phyloP scores from a whole-genome alignment of 1,140 invertebrate genomes.

The Drosophila pruinosa region DNA sequence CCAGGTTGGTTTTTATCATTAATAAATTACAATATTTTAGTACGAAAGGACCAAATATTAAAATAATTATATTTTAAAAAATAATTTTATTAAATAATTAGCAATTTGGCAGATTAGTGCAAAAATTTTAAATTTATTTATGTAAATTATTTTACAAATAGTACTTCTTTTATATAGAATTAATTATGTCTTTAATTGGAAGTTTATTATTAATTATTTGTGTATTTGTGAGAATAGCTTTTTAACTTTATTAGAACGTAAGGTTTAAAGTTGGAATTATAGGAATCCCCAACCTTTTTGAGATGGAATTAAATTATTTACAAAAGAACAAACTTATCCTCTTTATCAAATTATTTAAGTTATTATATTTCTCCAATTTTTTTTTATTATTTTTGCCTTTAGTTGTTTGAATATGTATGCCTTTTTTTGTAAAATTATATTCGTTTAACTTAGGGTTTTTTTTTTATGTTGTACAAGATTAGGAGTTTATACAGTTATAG shows the following conservation, averaged over 20 bases:
- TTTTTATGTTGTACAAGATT: neutral
- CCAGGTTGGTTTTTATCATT: slow-evolving; percentile 90
- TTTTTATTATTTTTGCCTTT: too few species aligned
- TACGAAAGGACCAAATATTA: too few species aligned
- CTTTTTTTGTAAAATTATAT: neutral
- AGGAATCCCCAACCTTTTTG: slow-evolving; percentile 86
- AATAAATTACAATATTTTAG: too few species aligned
- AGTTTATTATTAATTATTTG: too few species aligned
- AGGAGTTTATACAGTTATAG: too few species aligned
- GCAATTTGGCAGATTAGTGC: slow-evolving; percentile 86
- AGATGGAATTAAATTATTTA: slow-evolving; percentile 88
- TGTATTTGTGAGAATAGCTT: too few species aligned
- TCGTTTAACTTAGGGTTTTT: slow-evolving; percentile 17
- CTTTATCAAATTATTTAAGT: too few species aligned
- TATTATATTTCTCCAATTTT: too few species aligned
- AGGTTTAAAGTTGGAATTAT: slow-evolving; percentile 86
- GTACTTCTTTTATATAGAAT: too few species aligned
- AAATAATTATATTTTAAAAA: slow-evolving; percentile 51
- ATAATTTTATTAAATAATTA: slow-evolving; percentile 46
- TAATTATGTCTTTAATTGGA: too few species aligned
- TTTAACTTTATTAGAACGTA: slow-evolving; percentile 87
- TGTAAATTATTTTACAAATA: slow-evolving; percentile 86
- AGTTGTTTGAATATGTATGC: too few species aligned
- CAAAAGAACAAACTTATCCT: too few species aligned
- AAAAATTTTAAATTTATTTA: slow-evolving; percentile 86